These are phyloP conservation scores for Carcinoscorpius rotundicauda DNA, from an alignment of 1,140 invertebrate genomes.

Conservation along the genomic window DNA sequence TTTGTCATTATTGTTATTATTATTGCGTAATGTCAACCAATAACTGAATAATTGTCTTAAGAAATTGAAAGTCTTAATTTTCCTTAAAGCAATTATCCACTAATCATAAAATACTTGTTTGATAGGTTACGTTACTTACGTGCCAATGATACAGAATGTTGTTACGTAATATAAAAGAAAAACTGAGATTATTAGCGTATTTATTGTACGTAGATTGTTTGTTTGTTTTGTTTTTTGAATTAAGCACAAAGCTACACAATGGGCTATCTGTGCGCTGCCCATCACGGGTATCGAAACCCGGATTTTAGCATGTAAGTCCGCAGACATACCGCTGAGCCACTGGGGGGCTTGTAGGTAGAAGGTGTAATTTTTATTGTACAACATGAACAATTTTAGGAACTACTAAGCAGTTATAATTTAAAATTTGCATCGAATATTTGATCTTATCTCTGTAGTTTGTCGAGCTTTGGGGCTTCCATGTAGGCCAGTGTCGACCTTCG, in stretches of 20 bases:
- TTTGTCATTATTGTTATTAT: not conserved
- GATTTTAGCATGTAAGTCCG: too few species aligned
- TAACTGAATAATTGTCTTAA: too few species aligned
- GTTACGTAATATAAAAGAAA: not conserved
- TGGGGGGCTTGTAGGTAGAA: not conserved
- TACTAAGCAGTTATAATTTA: not conserved
- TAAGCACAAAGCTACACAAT: not conserved
- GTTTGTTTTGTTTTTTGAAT: too few species aligned
- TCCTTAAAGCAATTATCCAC: too few species aligned
- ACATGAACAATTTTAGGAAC: too few species aligned
- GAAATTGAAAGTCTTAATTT: too few species aligned
- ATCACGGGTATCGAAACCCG: too few species aligned
- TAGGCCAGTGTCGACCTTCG: conserved; percentile 68
- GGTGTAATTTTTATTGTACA: too few species aligned
- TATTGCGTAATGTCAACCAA: not conserved
- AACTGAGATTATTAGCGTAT: not conserved
- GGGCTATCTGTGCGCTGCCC: too few species aligned
- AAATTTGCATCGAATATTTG: not conserved
- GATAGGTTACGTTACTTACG: not conserved
- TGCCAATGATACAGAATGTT: not conserved
- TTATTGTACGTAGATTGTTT: not conserved
- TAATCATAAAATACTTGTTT: not conserved
- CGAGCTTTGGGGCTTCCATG: conserved; percentile 71
- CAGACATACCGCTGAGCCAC: too few species aligned
- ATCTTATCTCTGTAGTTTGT: conserved; percentile 47